Base-by-base conservation (phyloP, 2,888 invertebrate genomes). In the Eueremaeus valkanovi region DNA sequence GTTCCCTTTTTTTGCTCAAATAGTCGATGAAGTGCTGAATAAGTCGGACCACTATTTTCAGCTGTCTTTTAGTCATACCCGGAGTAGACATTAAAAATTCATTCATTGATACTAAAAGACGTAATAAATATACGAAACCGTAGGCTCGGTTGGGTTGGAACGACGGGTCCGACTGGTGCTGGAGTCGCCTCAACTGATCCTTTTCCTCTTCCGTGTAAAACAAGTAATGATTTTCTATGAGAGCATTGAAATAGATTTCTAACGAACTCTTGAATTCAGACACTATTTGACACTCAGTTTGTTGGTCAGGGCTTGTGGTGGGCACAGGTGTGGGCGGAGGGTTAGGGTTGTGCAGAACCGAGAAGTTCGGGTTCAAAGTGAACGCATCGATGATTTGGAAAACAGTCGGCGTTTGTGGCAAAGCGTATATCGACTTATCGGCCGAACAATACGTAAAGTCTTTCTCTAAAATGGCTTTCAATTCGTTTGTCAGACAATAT, bases 231-330 rank as follows among this genome's bases (percentile, higher is more conserved):
- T 70, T 70, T 31, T 45, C 36, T 3, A 75, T 36, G 29, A 75
- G 40, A 36, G 75, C 27, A 72, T 72, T 72, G 55, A 75, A 75
- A 75, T 75, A 75, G 29, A 72, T 72, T 75, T 75, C 58, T 21
- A 72, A 9, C 21, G 75, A 75, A n/a, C 24, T 72, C n/a, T 58
- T 72, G 49, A 75, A 75, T 61, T 75, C 75, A 40, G 51, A n/a
- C 1, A 74, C 27, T 1, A 73, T 51, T 36, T 33, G 49, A 8
- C 18, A 18, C 3, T 73, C 29, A 31, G 1, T 72, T 45, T 49
- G 27, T 18, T n/a, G 16, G 13, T 33, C n/a, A 33, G n/a, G n/a
- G n/a, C 18, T 58, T 36, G 33, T 55, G 1, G 27, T 73, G 18
- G n/a, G n/a, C n/a, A n/a, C n/a, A n/a, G n/a, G n/a, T n/a, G n/a